Evolutionary conservation across 2,797 vertebrate species (phyloP).

Genomic region (Macroramphosus scolopax): DNA sequence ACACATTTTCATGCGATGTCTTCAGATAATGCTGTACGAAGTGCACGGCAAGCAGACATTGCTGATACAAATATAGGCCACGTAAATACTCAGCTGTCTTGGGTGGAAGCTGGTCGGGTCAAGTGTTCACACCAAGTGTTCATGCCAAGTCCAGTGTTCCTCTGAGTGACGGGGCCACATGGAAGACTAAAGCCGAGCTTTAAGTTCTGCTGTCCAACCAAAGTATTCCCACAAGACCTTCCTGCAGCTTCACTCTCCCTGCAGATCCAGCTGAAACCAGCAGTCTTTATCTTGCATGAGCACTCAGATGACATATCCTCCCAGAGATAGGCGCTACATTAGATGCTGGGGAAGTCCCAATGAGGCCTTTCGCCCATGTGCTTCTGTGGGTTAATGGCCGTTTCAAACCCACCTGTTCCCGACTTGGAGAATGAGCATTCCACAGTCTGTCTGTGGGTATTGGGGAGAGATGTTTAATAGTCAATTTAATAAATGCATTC

Average conservation of each 20-base stretch:
- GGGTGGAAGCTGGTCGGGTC: slow-evolving; percentile 47
- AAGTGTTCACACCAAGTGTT: slow-evolving; percentile 56
- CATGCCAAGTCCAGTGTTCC: slow-evolving; percentile 19
- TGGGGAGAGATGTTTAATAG: no score
- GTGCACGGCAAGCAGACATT: slow-evolving; percentile 22
- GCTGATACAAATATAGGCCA: slow-evolving; percentile 70
- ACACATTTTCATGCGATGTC: not conserved
- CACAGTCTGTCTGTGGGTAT: no score
- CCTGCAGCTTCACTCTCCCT: slow-evolving; percentile 7
- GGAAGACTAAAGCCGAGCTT: slow-evolving; percentile 56
- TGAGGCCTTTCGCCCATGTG: no score
- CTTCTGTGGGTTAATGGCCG: no score
- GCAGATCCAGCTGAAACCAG: no score
- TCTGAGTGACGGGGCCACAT: slow-evolving; percentile 80
- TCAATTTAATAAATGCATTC: no score
- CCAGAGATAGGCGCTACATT: no score
- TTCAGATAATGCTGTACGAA: slow-evolving; percentile 23
- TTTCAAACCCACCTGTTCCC: no score
- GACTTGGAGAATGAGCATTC: no score
- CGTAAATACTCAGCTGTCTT: slow-evolving; percentile 85
- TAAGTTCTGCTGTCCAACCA: slow-evolving; percentile 12
- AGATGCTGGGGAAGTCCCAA: no score
- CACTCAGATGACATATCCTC: no score
- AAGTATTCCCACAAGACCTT: slow-evolving; percentile 30
- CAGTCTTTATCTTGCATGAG: no score